Percentiles rank a stretch among this genome's conserved stretches.
Conservation (phyloP, 2,888 invertebrate species). For the Hetaerina titia region DNA sequence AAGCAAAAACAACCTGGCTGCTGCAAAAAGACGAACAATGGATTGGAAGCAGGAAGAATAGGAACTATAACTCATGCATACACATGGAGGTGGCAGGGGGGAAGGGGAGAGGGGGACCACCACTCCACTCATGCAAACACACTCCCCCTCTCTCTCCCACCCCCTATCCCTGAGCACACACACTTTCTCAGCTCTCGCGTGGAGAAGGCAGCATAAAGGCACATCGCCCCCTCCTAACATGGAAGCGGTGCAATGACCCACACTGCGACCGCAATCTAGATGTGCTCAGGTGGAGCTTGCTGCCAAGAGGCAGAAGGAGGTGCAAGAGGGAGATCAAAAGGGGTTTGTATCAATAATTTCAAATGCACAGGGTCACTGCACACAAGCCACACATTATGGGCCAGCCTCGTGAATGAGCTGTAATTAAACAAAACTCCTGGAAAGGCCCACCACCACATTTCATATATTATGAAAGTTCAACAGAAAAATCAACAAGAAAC, state of each 20-base stretch:
- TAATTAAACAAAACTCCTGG: neutral
- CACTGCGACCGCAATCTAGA: neutral
- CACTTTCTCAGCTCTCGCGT: neutral
- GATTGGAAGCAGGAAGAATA: conserved; percentile 8
- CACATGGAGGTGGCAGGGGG: too few species aligned
- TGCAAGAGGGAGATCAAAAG: neutral
- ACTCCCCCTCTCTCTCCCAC: neutral
- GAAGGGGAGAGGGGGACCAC: neutral
- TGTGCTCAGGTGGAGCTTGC: too few species aligned
- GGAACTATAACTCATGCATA: neutral
- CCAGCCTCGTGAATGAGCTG: neutral
- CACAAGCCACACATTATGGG: neutral
- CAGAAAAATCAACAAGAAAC: conserved; percentile 55
- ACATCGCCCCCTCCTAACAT: too few species aligned
- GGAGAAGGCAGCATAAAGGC: too few species aligned
- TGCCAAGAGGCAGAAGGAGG: too few species aligned
- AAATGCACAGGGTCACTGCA: neutral
- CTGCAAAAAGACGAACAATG: neutral
- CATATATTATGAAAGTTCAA: conserved; percentile 10
- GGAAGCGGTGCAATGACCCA: too few species aligned
- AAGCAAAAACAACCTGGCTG: neutral
- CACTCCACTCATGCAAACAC: neutral
- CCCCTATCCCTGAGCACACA: neutral
- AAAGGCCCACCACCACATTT: neutral
- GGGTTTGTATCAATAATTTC: neutral